Conservation (phyloP, 2,797 vertebrate species). For the Tokudaia muenninki region DNA sequence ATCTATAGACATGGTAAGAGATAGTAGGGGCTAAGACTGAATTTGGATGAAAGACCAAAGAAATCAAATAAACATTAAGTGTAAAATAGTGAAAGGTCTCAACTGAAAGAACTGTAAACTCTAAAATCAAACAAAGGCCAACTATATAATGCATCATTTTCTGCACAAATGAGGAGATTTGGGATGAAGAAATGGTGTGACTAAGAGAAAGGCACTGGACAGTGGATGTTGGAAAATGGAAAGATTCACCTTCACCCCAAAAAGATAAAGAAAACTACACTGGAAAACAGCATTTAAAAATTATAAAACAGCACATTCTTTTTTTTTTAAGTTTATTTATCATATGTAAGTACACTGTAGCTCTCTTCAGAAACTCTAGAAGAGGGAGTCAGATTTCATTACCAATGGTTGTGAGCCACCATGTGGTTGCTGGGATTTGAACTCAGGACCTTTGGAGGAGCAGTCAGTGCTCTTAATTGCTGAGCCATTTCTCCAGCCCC, state of each 20-base stretch:
- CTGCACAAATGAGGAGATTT: neutral
- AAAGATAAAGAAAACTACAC: neutral
- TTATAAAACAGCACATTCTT: neutral
- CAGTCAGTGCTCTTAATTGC: no score
- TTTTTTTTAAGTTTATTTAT: neutral
- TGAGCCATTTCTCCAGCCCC: no score
- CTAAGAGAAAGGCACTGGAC: neutral
- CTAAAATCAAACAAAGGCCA: neutral
- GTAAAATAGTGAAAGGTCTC: neutral
- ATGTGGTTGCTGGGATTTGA: no score
- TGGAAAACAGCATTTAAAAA: neutral
- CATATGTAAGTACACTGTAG: no score
- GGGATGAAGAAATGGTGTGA: neutral
- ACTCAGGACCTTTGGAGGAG: no score
- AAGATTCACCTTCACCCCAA: neutral
- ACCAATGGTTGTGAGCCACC: no score
- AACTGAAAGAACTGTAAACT: neutral
- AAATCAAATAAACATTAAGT: neutral
- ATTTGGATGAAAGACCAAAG: neutral
- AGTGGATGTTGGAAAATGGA: neutral
- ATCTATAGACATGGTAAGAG: neutral
- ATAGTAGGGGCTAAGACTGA: accelerated
- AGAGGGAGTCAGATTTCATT: no score
- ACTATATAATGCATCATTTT: neutral
- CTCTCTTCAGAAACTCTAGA: no score